Evolutionary conservation across 2,888 invertebrate genomes (phyloP).

Genomic region (Eupithecia pulchellata): DNA sequence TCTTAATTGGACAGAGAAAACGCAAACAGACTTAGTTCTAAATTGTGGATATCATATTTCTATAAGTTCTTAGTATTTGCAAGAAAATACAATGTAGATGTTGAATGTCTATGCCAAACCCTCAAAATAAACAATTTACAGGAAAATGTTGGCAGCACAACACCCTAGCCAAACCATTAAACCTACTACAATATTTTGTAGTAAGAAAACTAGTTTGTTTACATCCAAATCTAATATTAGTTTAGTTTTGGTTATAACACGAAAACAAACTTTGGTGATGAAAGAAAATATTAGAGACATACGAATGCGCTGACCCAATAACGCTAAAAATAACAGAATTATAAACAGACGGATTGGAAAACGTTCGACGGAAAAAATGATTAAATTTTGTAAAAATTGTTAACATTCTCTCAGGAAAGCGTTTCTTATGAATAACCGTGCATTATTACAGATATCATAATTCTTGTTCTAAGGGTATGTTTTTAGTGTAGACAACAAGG

Average conservation of each 20-base stretch:
- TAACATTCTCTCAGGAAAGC: background rate
- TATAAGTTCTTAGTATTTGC: background rate
- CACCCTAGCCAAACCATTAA: slow-evolving; percentile 30
- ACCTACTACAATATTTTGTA: slow-evolving; percentile 34
- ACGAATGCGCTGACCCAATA: slow-evolving; percentile 32
- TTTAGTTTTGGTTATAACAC: slow-evolving; percentile 37
- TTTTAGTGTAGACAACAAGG: background rate
- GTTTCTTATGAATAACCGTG: background rate
- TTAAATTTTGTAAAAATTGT: background rate
- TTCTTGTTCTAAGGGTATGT: background rate
- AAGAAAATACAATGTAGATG: background rate
- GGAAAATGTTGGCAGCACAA: slow-evolving; percentile 34
- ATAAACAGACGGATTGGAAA: slow-evolving; percentile 24
- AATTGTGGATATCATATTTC: background rate
- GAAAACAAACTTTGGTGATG: slow-evolving; percentile 43
- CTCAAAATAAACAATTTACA: slow-evolving; percentile 13
- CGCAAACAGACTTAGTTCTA: background rate
- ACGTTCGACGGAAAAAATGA: slow-evolving; percentile 4
- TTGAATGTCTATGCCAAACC: background rate
- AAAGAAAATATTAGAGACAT: slow-evolving; percentile 38
- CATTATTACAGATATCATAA: background rate
- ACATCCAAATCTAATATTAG: slow-evolving; percentile 43
- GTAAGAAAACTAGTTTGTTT: slow-evolving; percentile 43
- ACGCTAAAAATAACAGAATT: slow-evolving; percentile 28
- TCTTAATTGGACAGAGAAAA: background rate